Evolutionary conservation across 2,113 vertebrate species (phyloP).

Genomic region (Hyperopisus bebe): DNA sequence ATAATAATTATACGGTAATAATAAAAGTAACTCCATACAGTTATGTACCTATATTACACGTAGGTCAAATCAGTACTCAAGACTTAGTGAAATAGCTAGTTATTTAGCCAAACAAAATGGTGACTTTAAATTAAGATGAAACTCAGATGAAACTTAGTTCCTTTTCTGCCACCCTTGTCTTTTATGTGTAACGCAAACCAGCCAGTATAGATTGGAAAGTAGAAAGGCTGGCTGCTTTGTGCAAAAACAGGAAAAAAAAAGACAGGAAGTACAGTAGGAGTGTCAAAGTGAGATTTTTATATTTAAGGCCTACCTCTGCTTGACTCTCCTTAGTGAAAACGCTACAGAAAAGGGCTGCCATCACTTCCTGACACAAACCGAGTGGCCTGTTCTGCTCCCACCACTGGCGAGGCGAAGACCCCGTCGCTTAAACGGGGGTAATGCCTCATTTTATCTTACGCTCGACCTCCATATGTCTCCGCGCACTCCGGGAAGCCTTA

Average conservation of each 20-base stretch:
- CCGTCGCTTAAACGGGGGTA: not conserved
- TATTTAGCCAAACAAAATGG: not conserved
- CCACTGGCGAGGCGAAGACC: not conserved
- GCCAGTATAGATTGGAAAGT: not conserved
- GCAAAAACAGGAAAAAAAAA: not conserved
- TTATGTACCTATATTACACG: not conserved
- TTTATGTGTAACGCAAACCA: not conserved
- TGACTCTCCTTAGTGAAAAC: not conserved
- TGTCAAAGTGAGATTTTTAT: not conserved
- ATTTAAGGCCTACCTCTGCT: not conserved
- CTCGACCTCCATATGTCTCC: not conserved
- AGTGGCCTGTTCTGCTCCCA: not conserved
- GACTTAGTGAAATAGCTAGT: not conserved
- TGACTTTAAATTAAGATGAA: not conserved
- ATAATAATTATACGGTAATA: not conserved
- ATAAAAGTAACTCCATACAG: not conserved
- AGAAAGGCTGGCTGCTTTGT: not conserved
- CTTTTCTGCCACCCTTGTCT: not conserved
- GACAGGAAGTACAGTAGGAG: not conserved
- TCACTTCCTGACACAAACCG: not conserved
- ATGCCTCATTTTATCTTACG: not conserved
- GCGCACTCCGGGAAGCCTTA: not conserved
- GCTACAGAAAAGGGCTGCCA: not conserved
- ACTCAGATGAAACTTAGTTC: not conserved
- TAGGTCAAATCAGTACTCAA: not conserved